Base-by-base conservation (phyloP, 2,888 invertebrate genomes). In the Heteromurus nitidus region DNA sequence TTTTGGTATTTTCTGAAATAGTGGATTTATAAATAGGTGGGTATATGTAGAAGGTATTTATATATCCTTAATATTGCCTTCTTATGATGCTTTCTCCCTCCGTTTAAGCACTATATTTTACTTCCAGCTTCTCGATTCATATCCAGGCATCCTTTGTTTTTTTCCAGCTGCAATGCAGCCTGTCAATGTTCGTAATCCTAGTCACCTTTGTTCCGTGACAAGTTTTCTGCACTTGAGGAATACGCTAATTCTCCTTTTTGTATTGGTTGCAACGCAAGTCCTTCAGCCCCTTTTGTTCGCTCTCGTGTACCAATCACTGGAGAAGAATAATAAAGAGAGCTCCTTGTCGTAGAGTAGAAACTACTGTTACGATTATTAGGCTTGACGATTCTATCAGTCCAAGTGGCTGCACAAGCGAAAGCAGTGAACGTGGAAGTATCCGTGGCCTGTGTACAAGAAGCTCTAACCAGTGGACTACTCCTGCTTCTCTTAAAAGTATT, bases 311-410 rank as follows among this genome's bases (percentile, higher is more conserved):
- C 50, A 64, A 53, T 36, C 74, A 55, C 50, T 18, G 13, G 42
- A 64, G 24, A 20, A 42, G 24, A 20, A 42, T 74, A 62, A 26
- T 24, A 65, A 65, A 50, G 42, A 36, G 24, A 73, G 72, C 55
- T 62, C 36, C 74, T 60, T 53, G 60, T 30, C 26, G 26, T 68
- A 50, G 42, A 67, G 67, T 47, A 47, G 24, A 67, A n/a, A 47
- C 47, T 58, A 70, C 16, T 58, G 65, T 44, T 74, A 74, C 36
- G n/a, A 74, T 65, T 73, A 47, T 62, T 73, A 73, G 47, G 47
- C 24, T 50, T 62, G 16, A 36, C 64, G 22, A 58, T 16, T n/a
- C n/a, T 58, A 26, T 13, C 2, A 26, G 26, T 42, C 42, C 18
- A 2, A 30, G 62, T 20, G 7, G n/a, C 30, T 20, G 22, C 20